Base-by-base conservation (phyloP, 2,113 vertebrate genomes). In the Podilymbus podiceps region DNA sequence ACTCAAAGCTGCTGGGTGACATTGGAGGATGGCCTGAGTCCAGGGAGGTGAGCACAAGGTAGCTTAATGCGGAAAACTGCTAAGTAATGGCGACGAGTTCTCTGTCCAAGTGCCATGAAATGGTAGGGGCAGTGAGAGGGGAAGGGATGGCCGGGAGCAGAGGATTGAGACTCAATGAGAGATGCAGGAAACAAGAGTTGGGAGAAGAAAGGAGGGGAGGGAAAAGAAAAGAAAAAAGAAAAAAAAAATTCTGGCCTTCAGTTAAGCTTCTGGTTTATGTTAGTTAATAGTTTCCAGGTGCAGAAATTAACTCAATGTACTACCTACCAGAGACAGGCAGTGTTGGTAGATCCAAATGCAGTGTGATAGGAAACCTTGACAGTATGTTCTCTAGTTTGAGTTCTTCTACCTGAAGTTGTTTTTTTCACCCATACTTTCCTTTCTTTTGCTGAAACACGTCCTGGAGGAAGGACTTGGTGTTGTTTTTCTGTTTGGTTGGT, bases 1-100 rank as follows among this genome's bases (percentile, higher is more conserved):
- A 90, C 73, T 94, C 64, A 64, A 56, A 93, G 77, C 76, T 95
- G 53, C 53, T 89, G 75, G 82, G 95, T 77, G 77, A 69, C 42
- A 59, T 23, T 59, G 88, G 62, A 67, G 60, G 55, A 68, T 77
- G 82, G 82, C 55, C 78, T 67, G 42, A 35, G 50, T 77, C 71
- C 91, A 95, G 85, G 20, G n/a, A 72, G 31, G 66, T 18, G 82
- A 91, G 55, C 67, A 69, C 71, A 79, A 72, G 20, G 30, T 31
- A 91, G 53, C 38, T 74, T 81, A 84, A 60, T 50, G 88, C 46
- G 85, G 60, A 53, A 93, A 87, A 94, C 38, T 58, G 81, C 81
- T 52, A 68, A 68, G 79, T 50, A 71, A 86, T 35, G 90, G 90
- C 83, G 81, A 68, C 8, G 23, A 49, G 30, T 40, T 71, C 9